Percentiles rank a stretch among this genome's conserved stretches.
Conservation (phyloP, 1,140 invertebrate genomes). For the Melanaphis sacchari region DNA sequence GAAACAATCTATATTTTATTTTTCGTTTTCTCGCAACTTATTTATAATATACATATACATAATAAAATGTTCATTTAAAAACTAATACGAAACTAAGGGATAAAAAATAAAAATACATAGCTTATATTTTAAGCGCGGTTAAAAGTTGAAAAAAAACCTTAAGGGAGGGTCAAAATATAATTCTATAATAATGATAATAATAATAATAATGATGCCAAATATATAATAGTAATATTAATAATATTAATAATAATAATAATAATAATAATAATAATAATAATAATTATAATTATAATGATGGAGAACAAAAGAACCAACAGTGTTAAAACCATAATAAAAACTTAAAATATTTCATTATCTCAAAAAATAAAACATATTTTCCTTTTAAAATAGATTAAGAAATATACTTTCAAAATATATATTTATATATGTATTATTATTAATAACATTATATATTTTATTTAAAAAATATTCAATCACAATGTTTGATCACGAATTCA, state of each 20-base stretch:
- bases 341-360: slow-evolving; percentile 52
- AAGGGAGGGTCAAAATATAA: slow-evolving; percentile 25
- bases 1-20: slow-evolving; percentile 23
- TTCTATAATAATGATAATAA: not conserved
- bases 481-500: slow-evolving; percentile 58
- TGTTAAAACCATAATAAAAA: slow-evolving; percentile 56
- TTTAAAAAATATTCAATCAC: slow-evolving; percentile 57
- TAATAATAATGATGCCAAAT: slow-evolving; percentile 50
- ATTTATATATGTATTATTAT: slow-evolving; percentile 41
- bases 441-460: slow-evolving; percentile 52
- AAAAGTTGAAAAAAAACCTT: not conserved
- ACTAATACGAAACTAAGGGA: slow-evolving; percentile 30
- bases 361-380: slow-evolving; percentile 51
- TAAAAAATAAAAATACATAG: slow-evolving; percentile 56
- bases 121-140: slow-evolving; percentile 47
- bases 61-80: not conserved
- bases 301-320: slow-evolving; percentile 57
- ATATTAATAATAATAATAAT: slow-evolving; percentile 43
- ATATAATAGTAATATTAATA: slow-evolving; percentile 52
- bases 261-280: slow-evolving; percentile 50
- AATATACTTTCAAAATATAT: slow-evolving; percentile 55
- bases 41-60: slow-evolving; percentile 36
- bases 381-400: slow-evolving; percentile 50
- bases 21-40: slow-evolving; percentile 23
- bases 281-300: slow-evolving; percentile 50